Evolutionary conservation across 30 jellyfish, hydroid and myxozoan genomes (phyloP), one percentile per base, ranked within the genome.

Genomic region (Chrysaora quinquecirrha): DNA sequence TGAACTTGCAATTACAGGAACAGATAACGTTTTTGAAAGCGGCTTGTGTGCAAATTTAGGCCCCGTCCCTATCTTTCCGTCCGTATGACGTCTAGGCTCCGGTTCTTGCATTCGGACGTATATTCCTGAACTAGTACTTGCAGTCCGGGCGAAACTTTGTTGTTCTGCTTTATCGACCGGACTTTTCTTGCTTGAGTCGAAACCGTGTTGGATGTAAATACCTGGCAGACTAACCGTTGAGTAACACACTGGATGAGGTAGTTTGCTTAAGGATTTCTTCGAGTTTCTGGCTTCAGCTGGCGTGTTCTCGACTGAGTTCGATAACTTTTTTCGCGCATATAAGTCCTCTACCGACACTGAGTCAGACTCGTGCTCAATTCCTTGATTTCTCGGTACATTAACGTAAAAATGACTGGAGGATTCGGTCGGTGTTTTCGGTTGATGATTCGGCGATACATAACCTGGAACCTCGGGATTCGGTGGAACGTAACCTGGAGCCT

Each of bases 151-250:
- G n/a, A n/a, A n/a, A n/a, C n/a, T n/a, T n/a, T n/a, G n/a, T 14
- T 38, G 54, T 3, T 38, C 11, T 6, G 11, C 6, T 3, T 38
- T 38, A 38, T 38, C 54, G 6, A 38, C 6, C 14, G 6, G 54
- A 3, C 11, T 14, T 38, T 14, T 14, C 14, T 38, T 38, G 54
- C 14, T 38, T 14, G 6, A 3, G n/a, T n/a, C n/a, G n/a, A n/a
- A n/a, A n/a, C n/a, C n/a, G 54, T 38, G 54, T 6, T 14, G 6
- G 54, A 38, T 20, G 29, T 52, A 52, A 52, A 52, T 9, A 3
- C 27, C 68, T 4, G 68, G 68, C 24, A 52, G 25, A 25, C 68
- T 52, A 25, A 52, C 68, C 7, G 68, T 52, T 9, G 68, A 52
- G 25, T 10, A 10, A 52, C 19, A 4, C 27, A 19, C 9, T 20